Evolutionary conservation across 2,797 vertebrate genomes (phyloP), one percentile per base, ranked within the genome.

Genomic region (Enteromius thamalakanensis): DNA sequence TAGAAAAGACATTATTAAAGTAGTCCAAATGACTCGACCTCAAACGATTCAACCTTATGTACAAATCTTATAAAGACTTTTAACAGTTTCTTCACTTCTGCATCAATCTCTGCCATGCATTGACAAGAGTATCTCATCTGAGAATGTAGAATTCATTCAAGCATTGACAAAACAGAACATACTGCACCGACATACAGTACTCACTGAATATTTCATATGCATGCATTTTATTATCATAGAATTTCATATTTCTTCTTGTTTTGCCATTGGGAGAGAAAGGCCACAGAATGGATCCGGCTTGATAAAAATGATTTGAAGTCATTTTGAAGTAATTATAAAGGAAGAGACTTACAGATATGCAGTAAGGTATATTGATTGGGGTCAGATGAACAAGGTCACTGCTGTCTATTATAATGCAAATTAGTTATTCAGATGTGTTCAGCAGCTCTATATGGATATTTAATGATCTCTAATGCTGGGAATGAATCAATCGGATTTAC

Each of bases 201-300:
- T 83, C 81, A 81, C 77, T 55, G 49, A 55, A n/a, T 77, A 55
- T 47, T 79, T 81, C 62, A 78, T 78, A 47, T 71, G 55, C 45
- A 71, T 32, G n/a, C 32, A 68, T 69, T 75, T 79, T 34, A 49
- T 58, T 29, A 14, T 9, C 37, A 42, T 42, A 45, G 10, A 32
- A 60, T 70, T 32, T 21, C 19, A 37, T 19, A 77, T 62, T 79
- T 68, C 51, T 71, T 21, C 26, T 17, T 42, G 64, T 40, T 58
- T 62, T 72, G 23, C 53, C 34, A 79, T 32, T 69, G 37, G 21
- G 12, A 55, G 29, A 62, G 60, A 67, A 47, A 53, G 17, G 19
- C 17, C 15, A 75, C 4, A 1, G 19, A 81, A 40, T 76, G 14
- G 65, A 84, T 40, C 12, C 3, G 7, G n/a, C 51, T 14, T 9